Evolutionary conservation across 2,797 vertebrate species (phyloP).

Genomic region (Lagocephalus sceleratus): DNA sequence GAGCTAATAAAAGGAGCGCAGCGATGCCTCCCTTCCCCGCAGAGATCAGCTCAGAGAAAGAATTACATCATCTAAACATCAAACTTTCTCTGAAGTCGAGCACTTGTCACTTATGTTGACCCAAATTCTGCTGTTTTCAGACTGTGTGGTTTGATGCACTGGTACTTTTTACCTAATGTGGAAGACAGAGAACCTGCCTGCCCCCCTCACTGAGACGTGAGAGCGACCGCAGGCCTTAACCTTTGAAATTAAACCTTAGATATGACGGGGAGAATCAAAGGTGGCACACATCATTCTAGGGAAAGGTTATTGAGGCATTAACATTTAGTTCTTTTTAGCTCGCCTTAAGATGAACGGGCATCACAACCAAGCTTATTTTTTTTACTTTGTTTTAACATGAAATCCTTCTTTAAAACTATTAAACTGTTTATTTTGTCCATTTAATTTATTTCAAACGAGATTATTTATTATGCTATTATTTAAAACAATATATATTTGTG

Average conservation of each 20-base stretch:
- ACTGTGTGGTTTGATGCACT: conserved; percentile 47
- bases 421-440: background rate
- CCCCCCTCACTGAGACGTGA: conserved; percentile 27
- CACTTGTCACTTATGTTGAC: conserved; percentile 58
- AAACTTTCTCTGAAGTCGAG: conserved; percentile 60
- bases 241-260: conserved; percentile 62
- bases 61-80: conserved; percentile 63
- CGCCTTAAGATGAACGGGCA: conserved; percentile 40
- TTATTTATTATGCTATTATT: no score
- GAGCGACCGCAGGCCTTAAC: conserved; percentile 56
- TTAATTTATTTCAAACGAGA: background rate
- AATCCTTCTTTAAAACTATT: background rate
- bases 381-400: background rate
- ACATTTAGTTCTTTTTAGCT: conserved; percentile 59
- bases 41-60: conserved; percentile 38
- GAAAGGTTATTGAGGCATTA: conserved; percentile 72
- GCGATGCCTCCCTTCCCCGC: conserved; percentile 27
- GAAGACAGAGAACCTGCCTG: conserved; percentile 35
- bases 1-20: conserved; percentile 40
- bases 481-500: no score
- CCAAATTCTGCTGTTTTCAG: conserved; percentile 61
- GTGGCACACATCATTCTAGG: conserved; percentile 61
- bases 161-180: conserved; percentile 21
- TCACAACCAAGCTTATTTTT: conserved; percentile 2
- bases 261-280: conserved; percentile 36